A percentile compares a stretch with the other conserved stretches of the same genome.
Evolutionary conservation across 2,888 invertebrate species (phyloP).

Genomic region (Amiota communis): DNA sequence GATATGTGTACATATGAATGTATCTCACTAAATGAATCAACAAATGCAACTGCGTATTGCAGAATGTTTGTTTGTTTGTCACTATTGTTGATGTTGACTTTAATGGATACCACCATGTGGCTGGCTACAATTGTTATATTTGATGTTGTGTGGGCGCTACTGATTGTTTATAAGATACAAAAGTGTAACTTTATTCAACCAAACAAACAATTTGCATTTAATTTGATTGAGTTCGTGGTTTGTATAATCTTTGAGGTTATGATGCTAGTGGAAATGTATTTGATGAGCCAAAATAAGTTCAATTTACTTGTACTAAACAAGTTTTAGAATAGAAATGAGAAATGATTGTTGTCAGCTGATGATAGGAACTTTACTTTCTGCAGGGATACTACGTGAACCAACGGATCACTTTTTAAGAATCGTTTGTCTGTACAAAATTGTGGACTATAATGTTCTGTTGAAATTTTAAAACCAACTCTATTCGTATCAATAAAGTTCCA

Average conservation of each 20-base stretch:
- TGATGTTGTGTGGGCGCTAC: constrained; percentile 12
- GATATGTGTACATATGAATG: background rate
- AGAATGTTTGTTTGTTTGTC: background rate
- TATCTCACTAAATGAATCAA: background rate
- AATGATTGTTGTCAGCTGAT: too few relatives aligned
- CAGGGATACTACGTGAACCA: too few relatives aligned
- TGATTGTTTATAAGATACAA: constrained; percentile 45
- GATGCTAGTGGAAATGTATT: too few relatives aligned
- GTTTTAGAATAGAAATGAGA: too few relatives aligned
- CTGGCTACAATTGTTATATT: constrained; percentile 23
- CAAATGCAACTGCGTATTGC: background rate
- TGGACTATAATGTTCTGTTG: too few relatives aligned
- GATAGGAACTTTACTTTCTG: too few relatives aligned
- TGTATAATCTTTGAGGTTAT: constrained; percentile 28
- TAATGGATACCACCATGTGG: constrained; percentile 26
- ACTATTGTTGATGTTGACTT: constrained; percentile 24
- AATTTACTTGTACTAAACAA: too few relatives aligned
- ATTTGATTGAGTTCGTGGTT: constrained; percentile 52
- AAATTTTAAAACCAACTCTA: background rate
- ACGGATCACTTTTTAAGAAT: background rate
- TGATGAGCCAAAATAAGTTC: too few relatives aligned
- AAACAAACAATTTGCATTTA: constrained; percentile 52
- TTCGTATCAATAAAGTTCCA: too few relatives aligned
- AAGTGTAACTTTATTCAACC: constrained; percentile 44
- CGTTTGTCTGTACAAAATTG: background rate